Evolutionary conservation across 1,140 invertebrate genomes (phyloP).

Genomic region (Melanaphis sacchari): DNA sequence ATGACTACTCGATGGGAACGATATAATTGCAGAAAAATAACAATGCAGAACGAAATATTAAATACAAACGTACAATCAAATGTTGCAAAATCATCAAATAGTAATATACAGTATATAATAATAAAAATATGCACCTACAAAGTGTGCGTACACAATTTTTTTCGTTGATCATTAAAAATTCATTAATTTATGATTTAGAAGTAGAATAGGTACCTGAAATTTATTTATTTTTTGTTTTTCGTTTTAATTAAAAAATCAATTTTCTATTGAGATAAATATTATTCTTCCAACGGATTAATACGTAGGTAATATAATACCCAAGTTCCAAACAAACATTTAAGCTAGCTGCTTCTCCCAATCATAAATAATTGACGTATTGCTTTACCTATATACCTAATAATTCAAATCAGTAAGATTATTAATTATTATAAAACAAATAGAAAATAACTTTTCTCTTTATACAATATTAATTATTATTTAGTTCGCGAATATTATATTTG

Average conservation of each 20-base stretch:
- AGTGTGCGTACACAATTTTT: neutral
- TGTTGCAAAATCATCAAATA: constrained; percentile 35
- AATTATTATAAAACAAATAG: too few relatives aligned
- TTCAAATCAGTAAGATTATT: too few relatives aligned
- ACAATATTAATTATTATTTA: neutral
- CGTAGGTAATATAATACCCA: neutral
- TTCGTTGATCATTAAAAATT: neutral
- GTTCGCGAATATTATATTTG: neutral
- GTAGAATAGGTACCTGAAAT: too few relatives aligned
- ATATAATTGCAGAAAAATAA: constrained; percentile 40
- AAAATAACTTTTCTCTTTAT: neutral
- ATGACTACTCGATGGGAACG: constrained; percentile 27
- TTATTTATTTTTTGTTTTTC: neutral
- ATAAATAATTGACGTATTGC: neutral
- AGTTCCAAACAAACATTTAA: neutral
- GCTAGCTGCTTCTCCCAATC: neutral
- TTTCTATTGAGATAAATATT: neutral
- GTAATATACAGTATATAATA: neutral
- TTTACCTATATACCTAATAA: neutral
- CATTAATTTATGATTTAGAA: neutral
- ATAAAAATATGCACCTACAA: neutral
- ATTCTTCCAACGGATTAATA: neutral
- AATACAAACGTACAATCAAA: neutral
- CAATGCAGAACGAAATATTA: constrained; percentile 34
- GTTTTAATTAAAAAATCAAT: neutral